Base-by-base conservation (phyloP, 1,140 invertebrate genomes). In the Drosophila trapezifrons region DNA sequence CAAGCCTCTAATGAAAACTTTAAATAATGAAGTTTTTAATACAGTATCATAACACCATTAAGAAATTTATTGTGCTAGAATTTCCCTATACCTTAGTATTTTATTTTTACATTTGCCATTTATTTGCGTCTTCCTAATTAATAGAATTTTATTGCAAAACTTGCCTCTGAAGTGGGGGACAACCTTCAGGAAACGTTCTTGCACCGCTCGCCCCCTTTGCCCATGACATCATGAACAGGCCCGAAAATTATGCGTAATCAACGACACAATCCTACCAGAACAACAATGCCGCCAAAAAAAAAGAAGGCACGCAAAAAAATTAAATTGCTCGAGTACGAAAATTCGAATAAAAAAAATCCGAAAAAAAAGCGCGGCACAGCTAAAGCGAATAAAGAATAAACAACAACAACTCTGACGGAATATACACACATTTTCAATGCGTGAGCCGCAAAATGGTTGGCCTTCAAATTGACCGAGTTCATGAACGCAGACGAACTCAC, bases 381-480 rank as follows among this genome's bases (percentile, higher is more conserved):
- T 47, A 63, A 63, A 64, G 37, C 46, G 18, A n/a, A 57, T 20
- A 65, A 51, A 37, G 15, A 25, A 38, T 22, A 74, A 54, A 78
- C 5, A 38, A 38, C 45, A 73, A 27, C 35, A 63, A 54, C 25
- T 42, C 46, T 54, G 66, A 69, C 46, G 65, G 12, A 76, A 78
- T 75, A 78, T 75, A 70, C 57, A 56, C 46, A 58, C 57, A 37
- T 78, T 86, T 86, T 78, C 80, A 83, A 73, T 86, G 83, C 83
- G 83, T 87, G 83, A 54, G 80, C 79, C 83, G 79, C 83, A 83
- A 80, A 86, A 86, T 87, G 78, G 83, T 89, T 86, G 83, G 83
- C 83, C 83, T 86, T 86, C 83, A 83, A 89, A 70, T 87, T 87
- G 83, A 87, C 83, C 83, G 83, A 87, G 83, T 87, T 87, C 83